phyloP scores from a whole-genome alignment of 2,113 vertebrate species.

The Myiagra hebetior region DNA sequence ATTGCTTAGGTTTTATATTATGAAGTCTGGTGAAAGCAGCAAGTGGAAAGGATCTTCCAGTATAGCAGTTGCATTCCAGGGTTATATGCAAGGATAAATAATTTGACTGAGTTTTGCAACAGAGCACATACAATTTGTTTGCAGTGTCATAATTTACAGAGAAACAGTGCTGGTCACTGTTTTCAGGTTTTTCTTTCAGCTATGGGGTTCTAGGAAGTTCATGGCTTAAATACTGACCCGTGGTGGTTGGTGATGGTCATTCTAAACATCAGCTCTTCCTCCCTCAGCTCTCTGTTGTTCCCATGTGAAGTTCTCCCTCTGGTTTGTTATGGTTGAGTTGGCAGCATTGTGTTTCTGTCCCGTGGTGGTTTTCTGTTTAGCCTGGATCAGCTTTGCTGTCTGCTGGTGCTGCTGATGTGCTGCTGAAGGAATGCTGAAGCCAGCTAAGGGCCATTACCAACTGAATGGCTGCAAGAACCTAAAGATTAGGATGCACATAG shows the following conservation, averaged over 20 bases:
- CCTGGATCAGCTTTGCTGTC: background rate
- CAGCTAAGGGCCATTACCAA: background rate
- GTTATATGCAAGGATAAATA: background rate
- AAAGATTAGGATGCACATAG: background rate
- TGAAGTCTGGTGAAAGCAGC: background rate
- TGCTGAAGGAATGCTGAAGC: background rate
- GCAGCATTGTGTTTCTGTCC: background rate
- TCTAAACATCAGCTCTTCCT: background rate
- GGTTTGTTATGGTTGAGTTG: background rate
- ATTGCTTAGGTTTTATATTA: background rate
- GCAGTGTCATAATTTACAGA: background rate
- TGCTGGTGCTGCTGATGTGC: background rate
- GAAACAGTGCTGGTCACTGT: background rate
- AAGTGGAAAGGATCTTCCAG: background rate
- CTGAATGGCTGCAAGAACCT: background rate
- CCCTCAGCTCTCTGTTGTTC: background rate
- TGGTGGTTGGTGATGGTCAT: background rate
- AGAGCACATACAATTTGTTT: background rate
- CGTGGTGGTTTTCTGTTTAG: background rate
- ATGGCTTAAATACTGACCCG: background rate
- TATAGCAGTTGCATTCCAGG: background rate
- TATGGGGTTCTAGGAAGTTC: background rate
- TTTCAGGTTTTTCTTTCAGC: background rate
- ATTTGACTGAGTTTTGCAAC: background rate
- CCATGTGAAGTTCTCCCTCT: background rate